Conservation (phyloP, 2,888 invertebrate genomes). For the Drosophila imparisetae region DNA sequence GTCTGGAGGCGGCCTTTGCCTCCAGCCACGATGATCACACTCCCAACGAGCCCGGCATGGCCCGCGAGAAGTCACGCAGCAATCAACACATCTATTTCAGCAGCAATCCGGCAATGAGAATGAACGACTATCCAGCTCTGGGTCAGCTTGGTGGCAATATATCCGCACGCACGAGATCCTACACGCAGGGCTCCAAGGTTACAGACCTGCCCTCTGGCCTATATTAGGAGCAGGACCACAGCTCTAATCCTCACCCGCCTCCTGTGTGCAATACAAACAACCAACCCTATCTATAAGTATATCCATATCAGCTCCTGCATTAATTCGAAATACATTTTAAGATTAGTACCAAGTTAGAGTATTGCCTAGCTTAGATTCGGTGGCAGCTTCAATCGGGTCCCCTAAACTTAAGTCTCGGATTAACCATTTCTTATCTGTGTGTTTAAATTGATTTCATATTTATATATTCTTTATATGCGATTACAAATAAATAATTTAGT, state of each 20-base stretch:
- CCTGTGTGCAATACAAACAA: slow-evolving; percentile 69
- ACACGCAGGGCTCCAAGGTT: slow-evolving; percentile 87
- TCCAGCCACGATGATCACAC: slow-evolving; percentile 82
- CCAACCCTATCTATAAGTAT: slow-evolving; percentile 37
- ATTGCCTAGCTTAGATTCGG: slow-evolving; percentile 56
- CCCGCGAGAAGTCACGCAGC: slow-evolving; percentile 85
- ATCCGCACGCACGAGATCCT: slow-evolving; percentile 85
- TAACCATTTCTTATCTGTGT: slow-evolving; percentile 14
- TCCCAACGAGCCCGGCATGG: slow-evolving; percentile 87
- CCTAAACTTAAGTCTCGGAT: slow-evolving; percentile 44
- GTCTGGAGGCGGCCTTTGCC: slow-evolving; percentile 87
- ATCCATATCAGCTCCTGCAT: slow-evolving; percentile 7
- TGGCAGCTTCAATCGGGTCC: slow-evolving; percentile 74
- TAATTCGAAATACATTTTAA: background rate
- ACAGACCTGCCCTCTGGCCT: slow-evolving; percentile 91
- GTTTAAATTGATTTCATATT: slow-evolving; percentile 30
- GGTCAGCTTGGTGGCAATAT: slow-evolving; percentile 89
- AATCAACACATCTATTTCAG: slow-evolving; percentile 84
- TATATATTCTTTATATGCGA: slow-evolving; percentile 29
- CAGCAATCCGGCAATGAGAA: slow-evolving; percentile 81
- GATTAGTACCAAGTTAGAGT: slow-evolving; percentile 14
- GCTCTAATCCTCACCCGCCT: slow-evolving; percentile 24
- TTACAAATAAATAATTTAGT: slow-evolving; percentile 43
- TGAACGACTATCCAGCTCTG: slow-evolving; percentile 57
- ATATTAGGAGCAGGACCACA: slow-evolving; percentile 85